Conservation (phyloP, 2,113 vertebrate species). For the Equus quagga region DNA sequence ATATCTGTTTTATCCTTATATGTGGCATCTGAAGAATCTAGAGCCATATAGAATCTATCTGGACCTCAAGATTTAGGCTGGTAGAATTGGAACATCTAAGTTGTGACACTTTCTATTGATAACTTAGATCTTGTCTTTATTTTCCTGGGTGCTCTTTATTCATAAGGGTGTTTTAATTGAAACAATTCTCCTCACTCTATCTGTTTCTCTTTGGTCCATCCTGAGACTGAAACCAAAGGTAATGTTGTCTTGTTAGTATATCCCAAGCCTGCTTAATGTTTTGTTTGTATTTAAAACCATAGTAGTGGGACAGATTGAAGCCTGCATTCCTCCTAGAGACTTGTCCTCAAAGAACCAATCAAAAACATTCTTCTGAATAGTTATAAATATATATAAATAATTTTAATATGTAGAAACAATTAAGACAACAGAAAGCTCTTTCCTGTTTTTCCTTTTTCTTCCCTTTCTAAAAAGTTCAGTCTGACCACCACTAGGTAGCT, state of each 20-base stretch:
- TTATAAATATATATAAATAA: background rate
- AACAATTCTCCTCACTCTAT: background rate
- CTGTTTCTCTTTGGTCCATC: background rate
- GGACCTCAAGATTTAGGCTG: background rate
- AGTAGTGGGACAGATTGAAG: background rate
- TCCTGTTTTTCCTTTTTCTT: background rate
- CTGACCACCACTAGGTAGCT: background rate
- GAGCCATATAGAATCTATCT: background rate
- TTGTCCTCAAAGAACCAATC: background rate
- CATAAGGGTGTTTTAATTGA: background rate
- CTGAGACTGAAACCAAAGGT: background rate
- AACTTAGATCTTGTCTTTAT: background rate
- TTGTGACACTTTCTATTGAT: background rate
- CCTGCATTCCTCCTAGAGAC: background rate
- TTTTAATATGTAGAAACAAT: background rate
- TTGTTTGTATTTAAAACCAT: constrained; percentile 33
- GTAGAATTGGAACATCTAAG: background rate
- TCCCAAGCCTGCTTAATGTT: background rate
- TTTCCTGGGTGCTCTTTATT: background rate
- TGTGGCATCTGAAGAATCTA: background rate
- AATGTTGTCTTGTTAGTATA: background rate
- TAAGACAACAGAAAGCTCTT: background rate
- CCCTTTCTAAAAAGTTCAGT: background rate
- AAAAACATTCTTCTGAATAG: background rate
- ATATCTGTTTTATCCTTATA: background rate